phyloP scores from a whole-genome alignment of 2,113 vertebrate species.

The Gasterosteus nipponicus region DNA sequence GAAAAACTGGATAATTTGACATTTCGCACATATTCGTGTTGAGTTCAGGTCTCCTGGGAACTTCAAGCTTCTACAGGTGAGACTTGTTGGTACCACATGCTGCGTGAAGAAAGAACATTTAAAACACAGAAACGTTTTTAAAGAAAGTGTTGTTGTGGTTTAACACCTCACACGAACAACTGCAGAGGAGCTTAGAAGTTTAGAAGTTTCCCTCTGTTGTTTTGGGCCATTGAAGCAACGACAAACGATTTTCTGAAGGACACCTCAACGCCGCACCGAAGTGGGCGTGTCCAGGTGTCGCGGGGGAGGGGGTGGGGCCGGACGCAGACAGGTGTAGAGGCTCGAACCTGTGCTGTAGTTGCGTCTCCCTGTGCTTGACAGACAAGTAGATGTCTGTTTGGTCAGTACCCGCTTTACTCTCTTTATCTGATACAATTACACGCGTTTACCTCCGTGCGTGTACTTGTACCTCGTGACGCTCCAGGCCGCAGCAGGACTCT shows the following conservation, averaged over 20 bases:
- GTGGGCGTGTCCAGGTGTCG: rapidly evolving
- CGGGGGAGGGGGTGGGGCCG: conserved; percentile 31
- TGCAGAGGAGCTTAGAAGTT: not conserved
- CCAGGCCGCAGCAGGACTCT: not conserved
- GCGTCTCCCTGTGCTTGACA: conserved; percentile 12
- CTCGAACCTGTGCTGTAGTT: not conserved
- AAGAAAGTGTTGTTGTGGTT: not conserved
- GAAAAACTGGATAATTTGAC: not conserved
- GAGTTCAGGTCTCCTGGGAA: not conserved
- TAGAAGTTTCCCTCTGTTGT: not conserved
- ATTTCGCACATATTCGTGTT: not conserved
- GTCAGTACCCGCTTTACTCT: not conserved
- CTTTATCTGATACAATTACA: rapidly evolving
- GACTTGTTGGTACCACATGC: not conserved
- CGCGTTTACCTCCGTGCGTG: not conserved
- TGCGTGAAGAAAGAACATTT: too few species aligned
- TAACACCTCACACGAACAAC: not conserved
- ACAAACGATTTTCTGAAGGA: not conserved
- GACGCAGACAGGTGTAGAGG: conserved; percentile 51
- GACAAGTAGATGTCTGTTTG: not conserved
- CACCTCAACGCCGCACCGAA: not conserved
- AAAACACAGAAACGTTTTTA: not conserved
- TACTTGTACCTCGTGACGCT: not conserved
- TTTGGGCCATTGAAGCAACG: not conserved
- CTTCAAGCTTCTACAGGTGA: not conserved